Base-by-base conservation (phyloP, 2,113 vertebrate species). In the Vombatus ursinus region DNA sequence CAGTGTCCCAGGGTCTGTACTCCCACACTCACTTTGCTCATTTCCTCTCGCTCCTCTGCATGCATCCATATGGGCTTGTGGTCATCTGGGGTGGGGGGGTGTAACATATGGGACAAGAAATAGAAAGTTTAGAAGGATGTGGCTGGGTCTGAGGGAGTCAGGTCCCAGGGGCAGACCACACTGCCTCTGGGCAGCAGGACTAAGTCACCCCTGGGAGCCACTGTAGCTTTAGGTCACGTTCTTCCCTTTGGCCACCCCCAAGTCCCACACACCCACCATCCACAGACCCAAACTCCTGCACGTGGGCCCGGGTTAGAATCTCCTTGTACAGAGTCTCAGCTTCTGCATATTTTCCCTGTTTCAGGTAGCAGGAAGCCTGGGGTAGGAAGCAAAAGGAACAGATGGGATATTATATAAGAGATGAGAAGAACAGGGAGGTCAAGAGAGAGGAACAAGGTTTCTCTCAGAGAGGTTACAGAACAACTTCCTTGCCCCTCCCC, bases 21-120 rank as follows among this genome's bases (percentile, higher is more conserved):
- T 92, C 93, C 92, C 48, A 9, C 9, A 97, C 99, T 99, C 97
- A 99, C 99, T 99, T 99, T 99, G 98, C 99, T 99, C 99, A 99
- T 99, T 97, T 99, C 99, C 97, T 99, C 99, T 95, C 99, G 99
- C 96, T 99, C 99, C 97, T 99, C 99, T 0, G 99, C 99, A 0
- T 99, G 99, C 99, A 99, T 99, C 99, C 99, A 99, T 98, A 99
- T 99, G 26, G 99, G 99, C 96, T 99, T 99, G 99, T 99, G 99
- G 93, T 99, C 99, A 97, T 99, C 99, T 99, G 98, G 61, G 97
- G 92, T 96, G 98, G 31, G 95, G 92, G 96, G 98, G 31, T 95
- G 96, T 98, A 96, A 98, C 89, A 98, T 0, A 96, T 6, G 96
- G 92, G 26, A 89, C 52, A 11, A 26, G 26, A 84, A 84, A 25